Base-by-base conservation (phyloP, 2,888 invertebrate species). In the Hirtodrosophila alboralis region DNA sequence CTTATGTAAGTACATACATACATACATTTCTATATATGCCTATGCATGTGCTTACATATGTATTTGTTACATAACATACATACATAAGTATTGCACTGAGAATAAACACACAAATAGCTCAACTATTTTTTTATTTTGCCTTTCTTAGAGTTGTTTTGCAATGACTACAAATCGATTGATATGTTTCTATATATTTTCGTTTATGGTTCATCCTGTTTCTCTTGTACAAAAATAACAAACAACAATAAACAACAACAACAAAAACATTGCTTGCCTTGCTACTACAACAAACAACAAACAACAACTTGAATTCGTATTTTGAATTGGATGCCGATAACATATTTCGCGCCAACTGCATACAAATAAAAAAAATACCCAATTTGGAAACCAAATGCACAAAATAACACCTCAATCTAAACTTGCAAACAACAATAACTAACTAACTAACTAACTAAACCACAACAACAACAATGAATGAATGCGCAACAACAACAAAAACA, bases 221-320 rank as follows among this genome's bases (percentile, higher is more conserved):
- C 41, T 64, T 48, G 63, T 51, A 53, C 47, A 43, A 71, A 59
- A 37, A 12, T 8, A 41, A 41, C 52, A 66, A 36, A 52, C 59
- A 41, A 45, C 48, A 31, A 65, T 28, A 49, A 53, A 52, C 45
- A 52, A 47, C 60, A 67, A 61, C 44, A 60, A 41, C 37, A 61
- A 52, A 37, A 47, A 72, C 48, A 64, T 66, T 81, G 83, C 85
- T 77, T 81, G 81, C 64, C 81, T 73, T 72, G 79, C 85, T 60
- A 75, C 78, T 41, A 75, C 62, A 61, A 69, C 58, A 16, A 47
- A 59, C 57, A 52, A 61, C 57, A 18, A 54, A 65, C 51, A 52
- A 48, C 62, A 76, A 80, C 31, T 57, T 36, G 30, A 72, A 73
- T 64, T 60, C 51, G 43, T 45, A 37, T 34, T 43, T 43, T 43